phyloP scores from a whole-genome alignment of 2,888 invertebrate genomes.

The Octonoba sinensis region DNA sequence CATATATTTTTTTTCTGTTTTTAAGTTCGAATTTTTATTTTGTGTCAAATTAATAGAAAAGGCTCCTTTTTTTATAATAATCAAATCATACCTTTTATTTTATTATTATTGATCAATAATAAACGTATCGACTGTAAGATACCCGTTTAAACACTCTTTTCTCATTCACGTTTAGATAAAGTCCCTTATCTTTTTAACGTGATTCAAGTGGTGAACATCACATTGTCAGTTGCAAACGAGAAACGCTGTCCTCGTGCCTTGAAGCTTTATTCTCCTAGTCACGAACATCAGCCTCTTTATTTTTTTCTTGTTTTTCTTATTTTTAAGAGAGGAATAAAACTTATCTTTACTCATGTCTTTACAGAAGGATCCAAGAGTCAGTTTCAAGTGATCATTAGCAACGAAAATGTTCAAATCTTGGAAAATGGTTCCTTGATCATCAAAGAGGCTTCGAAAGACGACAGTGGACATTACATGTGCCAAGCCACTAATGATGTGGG shows the following conservation, averaged over 20 bases:
- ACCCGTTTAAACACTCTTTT: too few species aligned
- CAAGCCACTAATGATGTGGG: conserved; percentile 67
- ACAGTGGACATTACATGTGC: conserved; percentile 66
- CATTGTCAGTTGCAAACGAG: too few species aligned
- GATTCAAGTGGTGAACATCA: not conserved
- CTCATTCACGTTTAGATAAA: not conserved
- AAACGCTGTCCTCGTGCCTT: too few species aligned
- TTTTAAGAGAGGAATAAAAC: not conserved
- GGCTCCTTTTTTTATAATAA: too few species aligned
- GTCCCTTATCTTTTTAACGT: not conserved
- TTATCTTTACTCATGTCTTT: conserved; percentile 14
- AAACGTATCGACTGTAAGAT: too few species aligned
- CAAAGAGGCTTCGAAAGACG: conserved; percentile 65
- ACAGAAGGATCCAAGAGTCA: conserved; percentile 55
- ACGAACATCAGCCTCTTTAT: too few species aligned
- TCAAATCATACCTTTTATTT: too few species aligned
- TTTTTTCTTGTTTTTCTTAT: not conserved
- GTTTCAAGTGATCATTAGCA: conserved; percentile 67
- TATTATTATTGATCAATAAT: too few species aligned
- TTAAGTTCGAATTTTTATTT: too few species aligned
- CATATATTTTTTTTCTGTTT: too few species aligned
- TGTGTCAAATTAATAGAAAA: too few species aligned
- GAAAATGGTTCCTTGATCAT: conserved; percentile 67
- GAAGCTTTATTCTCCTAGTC: too few species aligned
- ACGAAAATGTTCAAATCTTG: conserved; percentile 66